phyloP scores from a whole-genome alignment of 2,888 invertebrate species.

The Linnaemya vulpina region DNA sequence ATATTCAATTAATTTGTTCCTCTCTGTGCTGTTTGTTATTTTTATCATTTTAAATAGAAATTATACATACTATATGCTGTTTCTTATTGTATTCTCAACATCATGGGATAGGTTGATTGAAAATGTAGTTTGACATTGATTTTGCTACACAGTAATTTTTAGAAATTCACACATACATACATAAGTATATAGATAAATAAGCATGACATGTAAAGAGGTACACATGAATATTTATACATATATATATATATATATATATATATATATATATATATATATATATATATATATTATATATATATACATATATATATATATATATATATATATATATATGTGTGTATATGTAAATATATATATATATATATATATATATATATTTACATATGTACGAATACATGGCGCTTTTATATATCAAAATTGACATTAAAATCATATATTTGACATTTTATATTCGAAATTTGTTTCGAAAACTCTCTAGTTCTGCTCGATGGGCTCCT shows the following conservation, averaged over 20 bases:
- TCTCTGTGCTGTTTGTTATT: constrained; percentile 61
- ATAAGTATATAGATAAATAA: background rate
- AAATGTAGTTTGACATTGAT: constrained; percentile 33
- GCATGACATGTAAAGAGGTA: too few relatives aligned
- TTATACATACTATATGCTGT: too few relatives aligned
- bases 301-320: background rate
- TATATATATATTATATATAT: too few relatives aligned
- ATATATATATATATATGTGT: background rate
- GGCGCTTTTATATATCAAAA: too few relatives aligned
- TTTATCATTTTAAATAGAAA: constrained; percentile 45
- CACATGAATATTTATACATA: background rate
- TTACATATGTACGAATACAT: background rate
- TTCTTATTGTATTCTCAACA: constrained; percentile 31
- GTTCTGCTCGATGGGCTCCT: too few relatives aligned
- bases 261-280: too few relatives aligned
- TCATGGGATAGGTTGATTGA: constrained; percentile 26
- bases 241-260: background rate
- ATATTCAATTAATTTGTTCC: constrained; percentile 69
- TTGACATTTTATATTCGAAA: too few relatives aligned
- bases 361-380: background rate
- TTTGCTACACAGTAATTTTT: constrained; percentile 7
- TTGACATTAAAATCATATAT: too few relatives aligned
- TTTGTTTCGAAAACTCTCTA: too few relatives aligned
- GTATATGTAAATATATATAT: background rate
- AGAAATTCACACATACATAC: constrained; percentile 5